Base-by-base conservation (phyloP, 2,888 invertebrate genomes). In the Troglohyphantes excavatus region DNA sequence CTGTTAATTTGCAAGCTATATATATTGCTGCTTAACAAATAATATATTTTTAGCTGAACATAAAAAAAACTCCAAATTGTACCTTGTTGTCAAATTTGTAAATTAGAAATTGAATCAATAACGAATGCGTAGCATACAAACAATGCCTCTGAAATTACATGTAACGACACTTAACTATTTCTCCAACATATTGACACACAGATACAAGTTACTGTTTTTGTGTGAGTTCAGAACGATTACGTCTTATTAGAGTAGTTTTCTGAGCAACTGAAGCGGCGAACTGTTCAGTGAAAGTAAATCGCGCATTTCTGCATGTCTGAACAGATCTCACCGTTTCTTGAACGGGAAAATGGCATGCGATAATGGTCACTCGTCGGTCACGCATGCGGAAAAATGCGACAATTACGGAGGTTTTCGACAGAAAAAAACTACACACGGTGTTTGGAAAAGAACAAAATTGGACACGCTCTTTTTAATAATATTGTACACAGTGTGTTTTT, bases 161-260 rank as follows among this genome's bases (percentile, higher is more conserved):
- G n/a, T 53, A 53, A 53, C 53, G 53, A 53, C 33, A 33, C n/a
- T n/a, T 13, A 53, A 53, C 53, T 53, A 53, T 53, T 53, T n/a
- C 53, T 13, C 53, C n/a, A 53, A 53, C 13, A 3, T 33, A 33
- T 33, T 33, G 9, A 53, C 53, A 13, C 17, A 53, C 39, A 39
- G 39, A 3, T 5, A 53, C n/a, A 53, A 53, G 53, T 53, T 53
- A 7, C 39, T 39, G 7, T 39, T 39, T 13, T n/a, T n/a, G 5
- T n/a, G n/a, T 5, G 53, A 53, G 53, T 53, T 53, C n/a, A 53
- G n/a, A 17, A 13, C 13, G 13, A 53, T 53, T 53, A 53, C n/a
- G 7, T 39, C 39, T 13, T 13, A 39, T n/a, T 3, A 33, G 33
- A 53, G 2, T 53, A n/a, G 53, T 53, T 53, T 53, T 13, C 53